These are phyloP conservation scores for Notiomystis cincta DNA, from an alignment of 2,113 vertebrate genomes.

Conservation along the genomic window DNA sequence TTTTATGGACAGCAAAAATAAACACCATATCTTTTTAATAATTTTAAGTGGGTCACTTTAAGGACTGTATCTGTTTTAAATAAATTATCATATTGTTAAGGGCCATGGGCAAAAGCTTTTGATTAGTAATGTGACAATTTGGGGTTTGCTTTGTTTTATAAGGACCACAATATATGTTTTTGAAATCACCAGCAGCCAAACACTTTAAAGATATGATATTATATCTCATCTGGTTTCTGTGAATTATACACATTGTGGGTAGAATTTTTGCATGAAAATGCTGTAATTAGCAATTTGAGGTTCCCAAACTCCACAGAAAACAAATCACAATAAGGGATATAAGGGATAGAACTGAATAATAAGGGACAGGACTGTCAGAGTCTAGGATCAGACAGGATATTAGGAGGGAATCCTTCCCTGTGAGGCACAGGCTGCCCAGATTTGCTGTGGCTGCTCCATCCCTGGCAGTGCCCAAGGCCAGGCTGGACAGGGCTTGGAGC, in stretches of 20 bases:
- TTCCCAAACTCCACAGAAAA: not conserved
- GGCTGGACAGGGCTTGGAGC: too few relatives aligned
- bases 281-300: not conserved
- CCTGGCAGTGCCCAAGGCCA: too few relatives aligned
- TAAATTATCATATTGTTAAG: constrained; percentile 73
- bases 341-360: not conserved
- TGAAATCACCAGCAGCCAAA: not conserved
- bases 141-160: not conserved
- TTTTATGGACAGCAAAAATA: constrained; percentile 79
- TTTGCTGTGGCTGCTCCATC: too few relatives aligned
- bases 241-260: not conserved
- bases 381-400: not conserved
- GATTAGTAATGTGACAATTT: not conserved
- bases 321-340: not conserved
- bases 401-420: not conserved
- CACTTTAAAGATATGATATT: not conserved
- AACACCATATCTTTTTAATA: constrained; percentile 74
- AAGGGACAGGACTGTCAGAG: not conserved
- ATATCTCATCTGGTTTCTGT: not conserved
- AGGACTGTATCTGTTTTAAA: constrained; percentile 76
- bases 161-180: not conserved
- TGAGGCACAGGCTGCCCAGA: too few relatives aligned
- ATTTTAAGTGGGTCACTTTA: constrained; percentile 79
- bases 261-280: not conserved
- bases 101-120: constrained; percentile 48